A percentile compares a stretch with the other conserved stretches of the same genome.
phyloP scores from a whole-genome alignment of 2,888 invertebrate genomes.

The Synergus japonicus region DNA sequence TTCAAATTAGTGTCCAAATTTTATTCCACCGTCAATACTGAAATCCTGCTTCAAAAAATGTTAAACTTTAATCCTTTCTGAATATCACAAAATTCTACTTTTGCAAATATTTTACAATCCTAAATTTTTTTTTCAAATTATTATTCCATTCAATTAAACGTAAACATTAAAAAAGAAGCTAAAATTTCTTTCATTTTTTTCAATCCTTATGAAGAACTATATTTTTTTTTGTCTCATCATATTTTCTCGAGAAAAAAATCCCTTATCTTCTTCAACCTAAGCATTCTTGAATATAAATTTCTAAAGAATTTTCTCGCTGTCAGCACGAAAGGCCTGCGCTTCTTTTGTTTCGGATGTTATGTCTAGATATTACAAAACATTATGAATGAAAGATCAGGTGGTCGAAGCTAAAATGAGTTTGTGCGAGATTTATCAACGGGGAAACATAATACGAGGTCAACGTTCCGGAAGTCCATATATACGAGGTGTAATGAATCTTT shows the following conservation, averaged over 20 bases:
- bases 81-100: no score
- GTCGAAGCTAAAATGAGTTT: neutral
- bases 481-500: slow-evolving; percentile 54
- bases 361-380: neutral
- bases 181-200: no score
- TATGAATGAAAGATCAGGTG: slow-evolving; percentile 23
- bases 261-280: neutral
- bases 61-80: no score
- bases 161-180: no score
- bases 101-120: no score
- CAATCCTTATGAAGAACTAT: no score
- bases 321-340: neutral
- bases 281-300: neutral
- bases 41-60: neutral
- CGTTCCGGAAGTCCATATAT: slow-evolving; percentile 11
- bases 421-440: slow-evolving; percentile 4
- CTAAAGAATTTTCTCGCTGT: neutral
- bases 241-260: neutral
- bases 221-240: neutral
- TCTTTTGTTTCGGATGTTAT: slow-evolving; percentile 4
- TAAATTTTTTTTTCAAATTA: no score
- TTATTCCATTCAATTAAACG: no score
- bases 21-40: neutral
- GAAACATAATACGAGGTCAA: slow-evolving; percentile 29
- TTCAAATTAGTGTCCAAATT: neutral